Base-by-base conservation (phyloP, 2,888 invertebrate genomes). In the Hipparchia sbordonii region DNA sequence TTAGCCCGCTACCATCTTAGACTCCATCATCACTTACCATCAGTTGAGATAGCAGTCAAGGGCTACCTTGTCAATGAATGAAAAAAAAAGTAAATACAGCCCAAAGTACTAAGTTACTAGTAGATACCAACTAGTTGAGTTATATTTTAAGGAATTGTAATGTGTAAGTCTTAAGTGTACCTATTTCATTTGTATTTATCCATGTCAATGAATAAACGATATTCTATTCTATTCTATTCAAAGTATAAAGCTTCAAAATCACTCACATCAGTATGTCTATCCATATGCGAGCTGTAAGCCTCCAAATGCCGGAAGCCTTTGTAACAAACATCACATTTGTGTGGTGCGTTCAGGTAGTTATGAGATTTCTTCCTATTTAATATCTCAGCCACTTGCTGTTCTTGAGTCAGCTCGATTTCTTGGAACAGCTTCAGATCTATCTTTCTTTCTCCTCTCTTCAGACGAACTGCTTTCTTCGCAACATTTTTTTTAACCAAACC, bases 181-280 rank as follows among this genome's bases (percentile, higher is more conserved):
- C 23, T 23, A 23, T 23, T 23, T 23, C 23, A 23, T 23, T 23
- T 23, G 23, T 23, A 23, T 23, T 23, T 23, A 23, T 23, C 23
- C 23, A 23, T 23, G 23, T 23, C 23, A 23, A 23, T 23, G 23
- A 23, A 23, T 23, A 23, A 23, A 23, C 23, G 23, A 23, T 23
- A 23, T 23, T 23, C 23, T 23, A 23, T 23, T 23, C 23, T 23
- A 23, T 23, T 23, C 23, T 23, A 23, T 23, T 39, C 39, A 39
- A 39, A 39, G 3, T 39, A 23, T 5, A 5, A 39, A 39, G 2
- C 39, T n/a, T n/a, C 8, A 48, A 63, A 48, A 46, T 48, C 2
- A 56, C 63, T 63, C 13, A 63, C 63, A 48, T 63, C 63, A 9
- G 63, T 48, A 63, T 63, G 63, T 23, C 63, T 48, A 9, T 63